Percentiles rank a stretch among this genome's conserved stretches.
Conservation (phyloP, 30 jellyfish, hydroid and myxozoan genomes). For the Aurelia coerulea region DNA sequence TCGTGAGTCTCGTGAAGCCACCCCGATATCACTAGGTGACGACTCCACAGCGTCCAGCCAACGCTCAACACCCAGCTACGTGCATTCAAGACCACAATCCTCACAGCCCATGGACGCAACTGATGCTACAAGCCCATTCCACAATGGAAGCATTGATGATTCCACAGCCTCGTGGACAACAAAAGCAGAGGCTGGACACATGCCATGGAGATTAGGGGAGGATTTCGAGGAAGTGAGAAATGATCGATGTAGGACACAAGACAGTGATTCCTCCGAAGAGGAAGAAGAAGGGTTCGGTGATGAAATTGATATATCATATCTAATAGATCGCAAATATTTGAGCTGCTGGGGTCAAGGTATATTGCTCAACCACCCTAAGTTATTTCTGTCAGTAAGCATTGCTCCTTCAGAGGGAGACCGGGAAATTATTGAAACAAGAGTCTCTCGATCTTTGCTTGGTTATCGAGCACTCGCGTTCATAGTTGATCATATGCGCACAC, state of each 20-base stretch:
- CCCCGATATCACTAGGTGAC: constrained; percentile 46
- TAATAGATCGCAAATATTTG: constrained; percentile 50
- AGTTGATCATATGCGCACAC: constrained; percentile 90
- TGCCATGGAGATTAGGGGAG: constrained; percentile 9
- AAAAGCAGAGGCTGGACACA: not conserved
- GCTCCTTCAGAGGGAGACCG: constrained; percentile 33
- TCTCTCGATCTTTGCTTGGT: constrained; percentile 77
- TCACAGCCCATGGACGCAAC: constrained; percentile 2
- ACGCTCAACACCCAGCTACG: constrained; percentile 14
- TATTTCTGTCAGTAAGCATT: constrained; percentile 65
- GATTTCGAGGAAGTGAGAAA: not conserved
- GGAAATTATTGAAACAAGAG: constrained; percentile 73
- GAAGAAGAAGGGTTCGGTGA: constrained; percentile 44
- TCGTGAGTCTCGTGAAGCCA: constrained; percentile 26
- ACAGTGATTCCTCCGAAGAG: not conserved
- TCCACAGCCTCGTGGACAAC: not conserved
- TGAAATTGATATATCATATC: constrained; percentile 46
- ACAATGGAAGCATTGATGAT: not conserved
- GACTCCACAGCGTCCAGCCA: constrained; percentile 32
- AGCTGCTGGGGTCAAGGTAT: constrained; percentile 92
- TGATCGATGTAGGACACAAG: not conserved
- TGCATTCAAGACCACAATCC: constrained; percentile 22
- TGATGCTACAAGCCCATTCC: not conserved
- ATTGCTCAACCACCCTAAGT: constrained; percentile 75
- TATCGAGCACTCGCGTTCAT: constrained; percentile 79